These are phyloP conservation scores for Gnatocerus cornutus DNA, from an alignment of 2,888 invertebrate species.

Conservation along the genomic window DNA sequence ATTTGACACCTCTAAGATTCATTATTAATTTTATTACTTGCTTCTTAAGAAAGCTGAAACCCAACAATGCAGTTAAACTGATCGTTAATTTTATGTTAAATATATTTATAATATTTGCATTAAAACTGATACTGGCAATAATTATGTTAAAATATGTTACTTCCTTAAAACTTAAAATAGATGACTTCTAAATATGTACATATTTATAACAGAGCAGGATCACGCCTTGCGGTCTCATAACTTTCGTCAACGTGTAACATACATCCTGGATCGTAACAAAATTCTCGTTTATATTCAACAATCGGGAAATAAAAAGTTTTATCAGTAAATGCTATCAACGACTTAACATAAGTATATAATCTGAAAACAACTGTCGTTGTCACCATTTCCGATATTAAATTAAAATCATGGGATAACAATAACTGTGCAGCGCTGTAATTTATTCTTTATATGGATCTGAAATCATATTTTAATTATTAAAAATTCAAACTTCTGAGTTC, in stretches of 20 bases:
- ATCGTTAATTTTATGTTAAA: background rate
- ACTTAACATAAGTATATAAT: slow-evolving; percentile 50
- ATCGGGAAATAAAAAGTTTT: slow-evolving; percentile 62
- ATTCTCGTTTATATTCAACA: slow-evolving; percentile 68
- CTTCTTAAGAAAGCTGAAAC: too few species aligned
- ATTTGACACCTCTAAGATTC: too few species aligned
- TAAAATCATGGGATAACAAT: too few species aligned
- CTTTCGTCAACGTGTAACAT: slow-evolving; percentile 69
- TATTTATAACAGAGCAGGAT: slow-evolving; percentile 65
- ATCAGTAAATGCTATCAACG: slow-evolving; percentile 60
- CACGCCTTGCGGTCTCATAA: slow-evolving; percentile 66
- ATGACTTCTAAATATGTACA: slow-evolving; percentile 63
- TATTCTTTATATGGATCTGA: too few species aligned
- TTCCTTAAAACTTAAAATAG: slow-evolving; percentile 10
- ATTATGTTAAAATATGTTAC: slow-evolving; percentile 2
- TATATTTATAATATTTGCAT: background rate
- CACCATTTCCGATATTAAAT: too few species aligned
- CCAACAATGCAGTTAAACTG: too few species aligned
- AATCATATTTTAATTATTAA: too few species aligned
- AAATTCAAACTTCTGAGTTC: too few species aligned
- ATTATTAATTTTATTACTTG: too few species aligned
- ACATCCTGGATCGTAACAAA: slow-evolving; percentile 68
- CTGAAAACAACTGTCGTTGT: too few species aligned
- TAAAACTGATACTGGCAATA: background rate
- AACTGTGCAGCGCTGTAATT: too few species aligned